Percentiles rank a stretch among this genome's conserved stretches.
These are phyloP conservation scores for Cromileptes altivelis DNA, from an alignment of 2,113 vertebrate genomes.

Conservation along the genomic window DNA sequence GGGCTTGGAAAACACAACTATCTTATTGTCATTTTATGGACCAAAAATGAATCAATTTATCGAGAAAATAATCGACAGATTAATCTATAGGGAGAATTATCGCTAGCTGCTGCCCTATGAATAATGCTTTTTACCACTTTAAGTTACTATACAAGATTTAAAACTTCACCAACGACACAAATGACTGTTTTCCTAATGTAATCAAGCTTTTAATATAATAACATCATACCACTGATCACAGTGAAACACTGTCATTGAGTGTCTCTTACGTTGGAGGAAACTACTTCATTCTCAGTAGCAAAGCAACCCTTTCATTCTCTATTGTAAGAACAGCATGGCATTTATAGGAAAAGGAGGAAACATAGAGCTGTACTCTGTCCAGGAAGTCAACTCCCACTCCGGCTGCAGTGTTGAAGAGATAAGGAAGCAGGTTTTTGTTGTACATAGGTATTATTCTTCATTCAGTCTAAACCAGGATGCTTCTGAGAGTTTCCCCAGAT, in stretches of 20 bases:
- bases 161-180: background rate
- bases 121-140: background rate
- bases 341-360: conserved; percentile 66
- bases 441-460: conserved; percentile 23
- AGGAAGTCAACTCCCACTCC: conserved; percentile 77
- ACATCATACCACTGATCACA: background rate
- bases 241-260: background rate
- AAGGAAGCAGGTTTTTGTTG: conserved; percentile 55
- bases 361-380: conserved; percentile 55
- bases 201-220: background rate
- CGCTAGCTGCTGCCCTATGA: too few relatives aligned
- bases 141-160: background rate
- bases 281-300: conserved; percentile 1
- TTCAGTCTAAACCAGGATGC: background rate
- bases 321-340: conserved; percentile 36
- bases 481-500: background rate
- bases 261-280: background rate
- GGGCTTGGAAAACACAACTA: too few relatives aligned
- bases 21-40: too few relatives aligned
- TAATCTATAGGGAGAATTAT: too few relatives aligned
- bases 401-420: conserved; percentile 56
- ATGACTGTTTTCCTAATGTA: too few relatives aligned
- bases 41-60: too few relatives aligned
- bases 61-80: too few relatives aligned
- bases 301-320: conserved; percentile 29